Conservation (phyloP, 2,113 vertebrate species). For the Erpornis zantholeuca region DNA sequence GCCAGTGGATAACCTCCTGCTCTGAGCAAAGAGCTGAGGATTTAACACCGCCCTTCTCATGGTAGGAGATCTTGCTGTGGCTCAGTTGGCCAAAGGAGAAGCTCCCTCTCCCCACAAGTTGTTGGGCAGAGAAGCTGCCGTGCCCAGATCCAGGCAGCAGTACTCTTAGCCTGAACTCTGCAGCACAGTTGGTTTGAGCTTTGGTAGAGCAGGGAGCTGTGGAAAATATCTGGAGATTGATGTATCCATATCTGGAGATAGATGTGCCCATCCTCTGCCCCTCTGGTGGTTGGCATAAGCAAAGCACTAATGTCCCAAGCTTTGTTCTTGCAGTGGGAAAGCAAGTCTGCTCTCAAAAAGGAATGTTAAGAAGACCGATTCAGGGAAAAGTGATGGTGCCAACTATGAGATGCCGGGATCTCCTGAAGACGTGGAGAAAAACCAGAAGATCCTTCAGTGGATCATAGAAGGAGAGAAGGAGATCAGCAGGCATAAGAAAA, state of each 20-base stretch:
- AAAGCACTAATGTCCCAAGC: background rate
- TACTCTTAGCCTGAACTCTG: background rate
- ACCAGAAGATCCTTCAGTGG: conserved; percentile 97
- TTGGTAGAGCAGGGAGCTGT: background rate
- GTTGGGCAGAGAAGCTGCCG: background rate
- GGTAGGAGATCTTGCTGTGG: background rate
- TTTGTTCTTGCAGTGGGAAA: conserved; percentile 80
- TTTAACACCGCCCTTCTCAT: background rate
- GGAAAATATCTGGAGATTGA: background rate
- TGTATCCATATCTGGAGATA: background rate
- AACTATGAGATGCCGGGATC: conserved; percentile 78
- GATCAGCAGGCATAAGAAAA: conserved; percentile 85
- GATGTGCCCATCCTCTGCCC: background rate
- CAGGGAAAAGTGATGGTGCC: conserved; percentile 72
- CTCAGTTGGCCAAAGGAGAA: background rate
- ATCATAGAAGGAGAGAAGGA: conserved; percentile 96
- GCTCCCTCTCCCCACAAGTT: background rate
- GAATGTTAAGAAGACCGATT: conserved; percentile 82
- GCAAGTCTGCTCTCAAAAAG: conserved; percentile 80
- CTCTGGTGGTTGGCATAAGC: background rate
- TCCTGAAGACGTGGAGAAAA: conserved; percentile 85
- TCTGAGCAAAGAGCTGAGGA: background rate
- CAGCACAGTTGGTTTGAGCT: background rate
- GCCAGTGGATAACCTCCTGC: background rate
- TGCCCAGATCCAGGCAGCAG: background rate